These are phyloP conservation scores for Cataglyphis livida DNA, from an alignment of 2,888 invertebrate species.

Conservation along the genomic window DNA sequence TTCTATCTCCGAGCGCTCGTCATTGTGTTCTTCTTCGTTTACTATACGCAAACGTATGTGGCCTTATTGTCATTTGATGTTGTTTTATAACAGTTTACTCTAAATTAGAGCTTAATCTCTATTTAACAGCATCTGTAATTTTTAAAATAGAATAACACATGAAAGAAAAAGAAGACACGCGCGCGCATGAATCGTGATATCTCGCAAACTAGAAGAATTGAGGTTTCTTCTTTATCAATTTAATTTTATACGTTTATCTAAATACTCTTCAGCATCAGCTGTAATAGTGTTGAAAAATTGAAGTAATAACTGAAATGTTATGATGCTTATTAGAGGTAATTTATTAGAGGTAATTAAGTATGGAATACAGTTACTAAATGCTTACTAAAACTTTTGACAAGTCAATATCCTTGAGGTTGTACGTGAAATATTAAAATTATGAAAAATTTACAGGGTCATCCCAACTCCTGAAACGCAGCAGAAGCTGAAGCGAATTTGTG, in stretches of 20 bases:
- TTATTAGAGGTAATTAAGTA: not conserved
- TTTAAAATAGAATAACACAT: not conserved
- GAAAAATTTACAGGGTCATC: not conserved
- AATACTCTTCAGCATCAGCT: not conserved
- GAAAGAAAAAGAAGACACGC: not conserved
- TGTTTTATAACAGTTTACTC: not conserved
- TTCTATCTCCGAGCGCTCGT: not conserved
- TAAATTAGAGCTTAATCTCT: not conserved
- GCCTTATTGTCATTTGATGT: not conserved
- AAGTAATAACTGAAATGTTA: not conserved
- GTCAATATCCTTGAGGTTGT: not conserved
- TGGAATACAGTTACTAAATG: not conserved
- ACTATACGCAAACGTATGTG: not conserved
- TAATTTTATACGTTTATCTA: not conserved
- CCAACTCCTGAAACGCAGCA: not conserved
- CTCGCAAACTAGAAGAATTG: not conserved
- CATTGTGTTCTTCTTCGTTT: not conserved
- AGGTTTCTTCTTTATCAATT: not conserved
- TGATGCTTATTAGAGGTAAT: not conserved
- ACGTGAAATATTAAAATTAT: not conserved
- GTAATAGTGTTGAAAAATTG: not conserved
- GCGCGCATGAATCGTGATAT: not conserved
- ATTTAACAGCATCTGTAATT: not conserved
- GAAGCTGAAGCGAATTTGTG: constrained; percentile 37
- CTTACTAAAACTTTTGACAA: not conserved